Evolutionary conservation across 2,113 vertebrate species (phyloP).

Genomic region (Trematomus loennbergii): DNA sequence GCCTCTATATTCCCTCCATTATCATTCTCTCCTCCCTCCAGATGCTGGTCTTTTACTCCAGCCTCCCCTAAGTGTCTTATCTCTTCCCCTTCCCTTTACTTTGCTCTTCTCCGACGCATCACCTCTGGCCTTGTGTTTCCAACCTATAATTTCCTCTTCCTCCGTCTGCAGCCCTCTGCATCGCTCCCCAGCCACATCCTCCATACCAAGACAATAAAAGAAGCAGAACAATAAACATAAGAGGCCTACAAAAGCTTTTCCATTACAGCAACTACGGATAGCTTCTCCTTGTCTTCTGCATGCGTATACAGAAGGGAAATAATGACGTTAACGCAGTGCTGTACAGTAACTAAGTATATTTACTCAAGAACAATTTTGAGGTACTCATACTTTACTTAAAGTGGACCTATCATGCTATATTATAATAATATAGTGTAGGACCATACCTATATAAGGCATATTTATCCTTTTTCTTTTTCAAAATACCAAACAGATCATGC

Average conservation of each 20-base stretch:
- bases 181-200: constrained; percentile 13
- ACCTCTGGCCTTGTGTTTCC: constrained; percentile 57
- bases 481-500: too few relatives aligned
- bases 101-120: constrained; percentile 33
- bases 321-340: neutral
- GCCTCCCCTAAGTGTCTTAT: constrained; percentile 55
- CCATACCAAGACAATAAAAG: constrained; percentile 43
- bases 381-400: too few relatives aligned
- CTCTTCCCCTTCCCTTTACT: constrained; percentile 32
- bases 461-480: too few relatives aligned
- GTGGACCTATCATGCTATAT: too few relatives aligned
- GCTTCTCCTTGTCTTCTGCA: constrained; percentile 7
- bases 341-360: too few relatives aligned
- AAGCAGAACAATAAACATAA: constrained; percentile 31
- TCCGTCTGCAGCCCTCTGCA: constrained; percentile 6
- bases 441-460: too few relatives aligned
- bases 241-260: neutral
- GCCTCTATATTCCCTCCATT: constrained; percentile 46
- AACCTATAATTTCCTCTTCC: constrained; percentile 67
- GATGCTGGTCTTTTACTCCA: constrained; percentile 39
- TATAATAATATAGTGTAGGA: too few relatives aligned
- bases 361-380: too few relatives aligned
- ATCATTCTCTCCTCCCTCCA: constrained; percentile 27
- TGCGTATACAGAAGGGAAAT: constrained; percentile 13
- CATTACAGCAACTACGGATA: neutral